Conservation (phyloP, 2,797 vertebrate species). For the Sebastes taczanowskii region DNA sequence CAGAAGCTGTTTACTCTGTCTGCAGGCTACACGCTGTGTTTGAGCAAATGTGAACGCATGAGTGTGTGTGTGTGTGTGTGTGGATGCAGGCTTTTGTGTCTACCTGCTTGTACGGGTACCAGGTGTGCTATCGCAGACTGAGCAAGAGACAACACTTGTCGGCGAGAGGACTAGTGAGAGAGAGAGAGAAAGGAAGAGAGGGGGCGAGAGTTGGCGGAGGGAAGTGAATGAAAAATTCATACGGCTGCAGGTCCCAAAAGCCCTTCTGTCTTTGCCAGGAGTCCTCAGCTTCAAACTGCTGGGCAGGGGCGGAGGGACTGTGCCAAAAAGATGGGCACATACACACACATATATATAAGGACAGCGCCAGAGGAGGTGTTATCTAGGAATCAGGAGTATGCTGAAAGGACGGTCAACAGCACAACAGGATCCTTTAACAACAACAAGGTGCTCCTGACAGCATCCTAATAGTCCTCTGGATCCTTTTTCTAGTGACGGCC, state of each 20-base stretch:
- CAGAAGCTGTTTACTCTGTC: conserved; percentile 66
- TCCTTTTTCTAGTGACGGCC: not conserved
- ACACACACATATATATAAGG: not conserved
- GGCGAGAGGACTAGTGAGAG: conserved; percentile 32
- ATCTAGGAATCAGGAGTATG: conserved; percentile 59
- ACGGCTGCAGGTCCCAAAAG: conserved; percentile 75
- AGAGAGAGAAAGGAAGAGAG: conserved; percentile 1
- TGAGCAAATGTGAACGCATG: conserved; percentile 44
- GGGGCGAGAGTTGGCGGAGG: conserved; percentile 53
- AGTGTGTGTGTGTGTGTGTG: conserved; percentile 11
- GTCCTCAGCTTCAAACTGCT: conserved; percentile 73
- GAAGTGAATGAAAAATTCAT: conserved; percentile 82
- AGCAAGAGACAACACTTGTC: conserved; percentile 60
- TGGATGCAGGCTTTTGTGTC: conserved; percentile 40
- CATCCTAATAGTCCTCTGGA: conserved; percentile 28
- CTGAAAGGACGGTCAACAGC: conserved; percentile 45
- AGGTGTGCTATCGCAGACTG: conserved; percentile 65
- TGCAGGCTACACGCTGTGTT: conserved; percentile 61
- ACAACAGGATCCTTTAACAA: conserved; percentile 42
- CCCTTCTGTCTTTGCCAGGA: conserved; percentile 77
- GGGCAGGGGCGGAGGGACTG: conserved; percentile 64
- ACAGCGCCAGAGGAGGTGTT: conserved; percentile 42
- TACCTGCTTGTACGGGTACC: conserved; percentile 51
- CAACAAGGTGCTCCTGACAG: conserved; percentile 37
- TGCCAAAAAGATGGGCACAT: conserved; percentile 56